A percentile compares a stretch with the other conserved stretches of the same genome.
Conservation (phyloP, 1,140 invertebrate genomes). For the Dendroctonus valens region DNA sequence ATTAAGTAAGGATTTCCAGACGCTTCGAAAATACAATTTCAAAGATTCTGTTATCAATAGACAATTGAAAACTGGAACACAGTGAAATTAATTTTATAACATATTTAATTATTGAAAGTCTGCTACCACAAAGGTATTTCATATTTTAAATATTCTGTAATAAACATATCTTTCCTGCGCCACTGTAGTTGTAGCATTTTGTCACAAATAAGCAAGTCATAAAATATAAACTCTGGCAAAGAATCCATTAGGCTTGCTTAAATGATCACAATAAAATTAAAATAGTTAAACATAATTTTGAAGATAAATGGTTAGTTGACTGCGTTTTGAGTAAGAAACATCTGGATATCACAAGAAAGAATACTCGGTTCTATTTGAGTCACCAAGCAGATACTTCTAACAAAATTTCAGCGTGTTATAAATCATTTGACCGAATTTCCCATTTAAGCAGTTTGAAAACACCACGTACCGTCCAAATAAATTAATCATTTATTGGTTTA, state of each 20-base stretch:
- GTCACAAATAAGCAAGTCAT: constrained; percentile 14
- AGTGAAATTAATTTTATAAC: constrained; percentile 1
- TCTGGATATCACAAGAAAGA: not conserved
- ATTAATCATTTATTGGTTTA: too few relatives aligned
- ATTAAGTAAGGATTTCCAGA: too few relatives aligned
- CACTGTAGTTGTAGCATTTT: constrained; percentile 7
- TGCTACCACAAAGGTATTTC: too few relatives aligned
- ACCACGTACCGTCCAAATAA: not conserved
- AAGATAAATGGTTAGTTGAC: constrained; percentile 5
- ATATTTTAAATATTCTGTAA: too few relatives aligned
- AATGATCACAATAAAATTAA: constrained; percentile 24
- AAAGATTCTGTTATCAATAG: not conserved
- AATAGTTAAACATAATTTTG: constrained; percentile 16
- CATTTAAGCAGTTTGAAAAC: not conserved
- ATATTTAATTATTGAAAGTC: constrained; percentile 4
- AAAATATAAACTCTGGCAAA: constrained; percentile 9
- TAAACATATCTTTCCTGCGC: not conserved
- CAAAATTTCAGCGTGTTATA: not conserved
- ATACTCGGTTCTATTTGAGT: not conserved
- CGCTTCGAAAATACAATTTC: too few relatives aligned
- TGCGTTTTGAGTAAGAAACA: not conserved
- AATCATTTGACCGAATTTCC: not conserved
- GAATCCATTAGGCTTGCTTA: constrained; percentile 18
- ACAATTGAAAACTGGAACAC: not conserved
- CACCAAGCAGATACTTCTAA: not conserved